These are phyloP conservation scores for Tenualosa ilisha DNA, from an alignment of 2,797 vertebrate species.

Conservation along the genomic window DNA sequence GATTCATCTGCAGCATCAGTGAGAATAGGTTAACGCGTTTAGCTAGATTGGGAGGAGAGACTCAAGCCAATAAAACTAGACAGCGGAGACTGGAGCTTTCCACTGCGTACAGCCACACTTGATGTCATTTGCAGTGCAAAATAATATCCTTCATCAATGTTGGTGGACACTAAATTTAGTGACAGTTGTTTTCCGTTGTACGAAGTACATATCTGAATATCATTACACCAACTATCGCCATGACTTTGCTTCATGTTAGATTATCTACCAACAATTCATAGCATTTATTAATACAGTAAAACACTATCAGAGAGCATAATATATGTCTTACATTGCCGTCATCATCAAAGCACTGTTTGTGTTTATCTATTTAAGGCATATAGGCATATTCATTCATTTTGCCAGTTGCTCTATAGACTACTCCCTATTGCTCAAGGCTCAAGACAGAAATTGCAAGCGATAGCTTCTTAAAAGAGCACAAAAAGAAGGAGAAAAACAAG, in stretches of 20 bases:
- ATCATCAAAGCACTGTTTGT: not conserved
- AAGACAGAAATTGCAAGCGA: slow-evolving; percentile 3
- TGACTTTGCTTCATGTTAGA: not conserved
- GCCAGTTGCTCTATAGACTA: not conserved
- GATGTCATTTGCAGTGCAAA: not conserved
- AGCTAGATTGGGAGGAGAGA: not conserved
- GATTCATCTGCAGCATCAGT: slow-evolving; percentile 66
- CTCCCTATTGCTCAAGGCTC: not conserved
- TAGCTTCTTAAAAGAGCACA: not conserved
- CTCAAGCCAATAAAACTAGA: not conserved
- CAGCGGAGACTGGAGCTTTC: not conserved
- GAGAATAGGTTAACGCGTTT: slow-evolving; percentile 59
- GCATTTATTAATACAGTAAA: slow-evolving; percentile 1
- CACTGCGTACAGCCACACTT: not conserved
- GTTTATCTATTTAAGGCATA: not conserved
- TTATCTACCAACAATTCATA: not conserved
- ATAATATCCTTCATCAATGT: not conserved
- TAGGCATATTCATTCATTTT: not conserved
- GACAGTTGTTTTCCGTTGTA: not conserved
- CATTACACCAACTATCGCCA: not conserved
- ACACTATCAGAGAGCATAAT: not conserved
- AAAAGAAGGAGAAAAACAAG: not conserved
- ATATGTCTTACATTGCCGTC: not conserved
- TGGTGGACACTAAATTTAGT: not conserved
- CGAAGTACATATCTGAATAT: not conserved